Base-by-base conservation (phyloP, 2,888 invertebrate genomes). In the Brassicogethes aeneus region DNA sequence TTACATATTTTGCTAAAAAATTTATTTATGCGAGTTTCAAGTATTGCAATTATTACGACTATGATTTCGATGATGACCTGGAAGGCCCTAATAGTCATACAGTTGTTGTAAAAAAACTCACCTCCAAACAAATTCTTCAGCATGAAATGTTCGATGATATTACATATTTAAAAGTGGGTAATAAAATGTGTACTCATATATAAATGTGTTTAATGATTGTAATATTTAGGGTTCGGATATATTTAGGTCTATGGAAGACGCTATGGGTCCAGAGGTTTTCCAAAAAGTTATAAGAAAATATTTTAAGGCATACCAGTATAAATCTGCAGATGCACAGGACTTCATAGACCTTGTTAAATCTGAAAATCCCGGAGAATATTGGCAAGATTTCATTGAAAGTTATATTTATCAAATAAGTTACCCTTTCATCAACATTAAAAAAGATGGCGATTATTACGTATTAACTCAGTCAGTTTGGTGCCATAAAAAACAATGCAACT, bases 361-460 rank as follows among this genome's bases (percentile, higher is more conserved):
- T 0, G 71, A 75, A 38, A 66, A 66, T 30, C 65, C 65, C 5
- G 64, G 70, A 40, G 66, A 79, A 2, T 71, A 72, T 54, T 57
- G 80, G 2, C 68, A 65, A 60, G 71, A 58, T 58, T 72, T 70
- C 41, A 82, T 91, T 82, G 80, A 85, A 57, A 88, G 87, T 1
- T 92, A 89, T 85, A 87, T 88, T 0, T 75, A 76, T 36, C 90
- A 92, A 65, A 85, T 80, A 79, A 89, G 91, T 0, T 83, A 79
- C 53, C 91, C 92, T 0, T 72, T 90, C 0, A 69, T 92, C 2
- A 73, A 68, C 1, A 79, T 87, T 1, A 60, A 59, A 0, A 70
- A 65, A 33, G 65, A 62, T 60, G 32, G 57, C 61, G 46, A 39
- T 8, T 35, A 68, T 63, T 79, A 73, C 43, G 68, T 69, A 3